Evolutionary conservation across 2,797 vertebrate genomes (phyloP), one percentile per base, ranked within the genome.

Genomic region (Gallinago nigripennis): DNA sequence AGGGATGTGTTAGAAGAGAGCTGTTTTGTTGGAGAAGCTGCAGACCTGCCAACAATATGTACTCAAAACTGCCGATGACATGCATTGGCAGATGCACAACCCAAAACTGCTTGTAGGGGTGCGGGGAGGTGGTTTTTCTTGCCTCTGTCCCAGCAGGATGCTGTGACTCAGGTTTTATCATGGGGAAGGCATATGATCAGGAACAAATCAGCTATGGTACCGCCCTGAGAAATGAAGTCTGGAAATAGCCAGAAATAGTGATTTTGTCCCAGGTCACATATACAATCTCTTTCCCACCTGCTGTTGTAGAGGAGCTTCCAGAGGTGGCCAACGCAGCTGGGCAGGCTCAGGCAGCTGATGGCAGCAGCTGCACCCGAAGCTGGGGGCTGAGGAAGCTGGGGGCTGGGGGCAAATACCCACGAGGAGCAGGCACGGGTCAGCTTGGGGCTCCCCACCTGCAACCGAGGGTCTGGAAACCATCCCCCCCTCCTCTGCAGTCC

Each of bases 401-500:
- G 16, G 17, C 54, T 72, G 65, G 68, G 72, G 65, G 37, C 33
- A 33, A 37, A 69, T 53, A 85, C 20, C 16, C n/a, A 11, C 23
- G 2, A 2, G 11, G 33, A 85, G 45, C 1, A 4, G 64, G 17
- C 1, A 0, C 30, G 58, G 50, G 23, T 61, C 86, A 68, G 48
- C 54, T 71, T 1, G 0, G 27, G 30, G 24, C 14, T 79, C 25
- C 27, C 46, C n/a, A 53, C 2, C 51, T 80, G 31, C 7, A 73
- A 0, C 18, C 0, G 0, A 18, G 12, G 66, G n/a, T 27, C 13
- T 92, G 78, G 57, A 68, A 92, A 54, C n/a, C 17, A 66, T 21
- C 7, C 21, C 24, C 6, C 0, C 1, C 24, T 69, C 17, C 0
- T 0, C 41, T 63, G 72, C 1, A 3, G 21, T 46, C 16, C 17